phyloP scores from a whole-genome alignment of 1,140 invertebrate genomes.

The Amphibalanus amphitrite region DNA sequence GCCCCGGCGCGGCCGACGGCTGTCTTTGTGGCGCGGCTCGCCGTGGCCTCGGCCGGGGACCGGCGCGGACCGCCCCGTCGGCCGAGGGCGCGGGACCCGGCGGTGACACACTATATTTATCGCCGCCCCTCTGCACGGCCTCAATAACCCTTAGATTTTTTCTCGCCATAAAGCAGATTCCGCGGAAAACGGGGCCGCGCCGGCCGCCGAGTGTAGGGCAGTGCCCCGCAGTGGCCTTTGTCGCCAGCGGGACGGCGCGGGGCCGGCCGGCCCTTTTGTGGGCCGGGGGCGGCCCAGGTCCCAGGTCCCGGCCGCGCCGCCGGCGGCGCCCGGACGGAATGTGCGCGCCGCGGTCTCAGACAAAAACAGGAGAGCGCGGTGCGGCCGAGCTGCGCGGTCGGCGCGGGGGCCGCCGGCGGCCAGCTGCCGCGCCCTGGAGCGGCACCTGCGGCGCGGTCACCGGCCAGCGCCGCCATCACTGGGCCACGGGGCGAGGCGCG shows the following conservation, averaged over 20 bases:
- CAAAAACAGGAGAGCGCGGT: neutral
- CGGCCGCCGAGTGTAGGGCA: neutral
- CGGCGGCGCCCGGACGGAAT: neutral
- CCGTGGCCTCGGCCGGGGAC: neutral
- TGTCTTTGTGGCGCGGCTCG: neutral
- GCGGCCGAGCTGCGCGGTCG: too few species aligned
- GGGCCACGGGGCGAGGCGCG: neutral
- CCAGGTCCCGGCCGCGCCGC: too few species aligned
- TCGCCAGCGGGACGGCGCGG: neutral
- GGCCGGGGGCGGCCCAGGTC: too few species aligned
- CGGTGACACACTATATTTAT: neutral
- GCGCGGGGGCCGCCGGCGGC: too few species aligned
- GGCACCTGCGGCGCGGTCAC: neutral
- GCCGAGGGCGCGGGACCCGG: too few species aligned
- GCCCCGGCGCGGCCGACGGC: too few species aligned
- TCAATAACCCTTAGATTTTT: conserved; percentile 2
- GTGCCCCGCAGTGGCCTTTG: neutral
- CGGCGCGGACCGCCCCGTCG: neutral
- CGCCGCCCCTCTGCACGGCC: neutral
- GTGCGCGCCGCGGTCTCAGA: neutral
- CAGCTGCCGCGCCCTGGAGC: neutral
- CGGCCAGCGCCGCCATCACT: too few species aligned
- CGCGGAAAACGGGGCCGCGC: neutral
- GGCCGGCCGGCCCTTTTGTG: neutral
- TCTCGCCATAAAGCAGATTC: neutral